These are phyloP conservation scores for Pseudomyrmex gracilis DNA, from an alignment of 1,140 invertebrate genomes.

Conservation along the genomic window DNA sequence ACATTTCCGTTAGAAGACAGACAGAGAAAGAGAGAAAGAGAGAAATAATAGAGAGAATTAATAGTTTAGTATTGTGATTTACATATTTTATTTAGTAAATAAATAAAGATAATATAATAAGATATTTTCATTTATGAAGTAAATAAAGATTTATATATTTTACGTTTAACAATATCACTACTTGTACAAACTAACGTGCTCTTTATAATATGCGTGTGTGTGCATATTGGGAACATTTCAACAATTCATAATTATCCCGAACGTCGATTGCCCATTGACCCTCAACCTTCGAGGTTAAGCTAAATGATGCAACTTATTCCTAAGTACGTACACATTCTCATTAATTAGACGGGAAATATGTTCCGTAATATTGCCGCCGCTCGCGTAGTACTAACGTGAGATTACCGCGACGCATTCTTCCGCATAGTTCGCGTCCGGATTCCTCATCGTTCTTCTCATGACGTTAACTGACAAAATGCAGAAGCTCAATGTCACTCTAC, in stretches of 20 bases:
- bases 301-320: constrained; percentile 32
- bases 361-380: constrained; percentile 21
- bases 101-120: too few species aligned
- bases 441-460: constrained; percentile 6
- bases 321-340: constrained; percentile 35
- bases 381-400: constrained; percentile 20
- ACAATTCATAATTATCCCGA: constrained; percentile 48
- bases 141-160: neutral
- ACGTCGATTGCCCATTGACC: constrained; percentile 43
- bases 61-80: neutral
- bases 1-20: neutral
- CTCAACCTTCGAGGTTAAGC: constrained; percentile 28
- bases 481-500: neutral
- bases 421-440: constrained; percentile 24
- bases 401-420: constrained; percentile 38
- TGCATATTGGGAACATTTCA: constrained; percentile 29
- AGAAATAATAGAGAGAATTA: neutral
- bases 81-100: too few species aligned
- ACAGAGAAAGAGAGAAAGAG: neutral
- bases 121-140: too few species aligned
- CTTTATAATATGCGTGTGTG: neutral
- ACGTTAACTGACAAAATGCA: constrained; percentile 23
- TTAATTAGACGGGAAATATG: constrained; percentile 49
- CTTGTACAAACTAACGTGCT: neutral
- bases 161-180: neutral